These are phyloP conservation scores for Caenorhabditis wallacei DNA, from an alignment of 2,888 invertebrate species.

Conservation along the genomic window DNA sequence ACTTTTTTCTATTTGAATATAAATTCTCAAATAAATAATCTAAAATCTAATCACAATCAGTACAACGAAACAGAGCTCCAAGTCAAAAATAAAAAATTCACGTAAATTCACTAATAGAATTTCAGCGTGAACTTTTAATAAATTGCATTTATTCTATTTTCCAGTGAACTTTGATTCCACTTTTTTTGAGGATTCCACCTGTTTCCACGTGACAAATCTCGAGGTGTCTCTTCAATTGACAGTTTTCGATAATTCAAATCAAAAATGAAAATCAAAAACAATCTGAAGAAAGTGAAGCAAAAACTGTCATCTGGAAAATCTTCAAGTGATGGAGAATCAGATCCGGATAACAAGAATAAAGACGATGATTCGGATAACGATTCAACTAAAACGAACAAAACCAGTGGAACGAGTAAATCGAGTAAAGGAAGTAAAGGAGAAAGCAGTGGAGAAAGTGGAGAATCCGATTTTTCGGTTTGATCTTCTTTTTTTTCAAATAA, in stretches of 20 bases:
- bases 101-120: background rate
- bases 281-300: conserved; percentile 50
- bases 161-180: no score
- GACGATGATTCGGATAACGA: conserved; percentile 34
- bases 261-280: conserved; percentile 35
- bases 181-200: no score
- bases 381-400: conserved; percentile 17
- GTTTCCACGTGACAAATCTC: no score
- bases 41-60: no score
- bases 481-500: background rate
- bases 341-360: conserved; percentile 2
- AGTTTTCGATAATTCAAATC: background rate
- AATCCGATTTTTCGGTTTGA: conserved; percentile 9
- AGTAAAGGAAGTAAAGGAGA: conserved; percentile 1
- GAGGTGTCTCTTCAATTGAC: no score
- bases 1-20: no score
- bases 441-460: conserved; percentile 11
- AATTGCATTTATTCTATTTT: no score
- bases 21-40: no score
- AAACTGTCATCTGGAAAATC: conserved; percentile 21
- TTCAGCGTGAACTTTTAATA: background rate
- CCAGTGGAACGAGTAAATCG: conserved; percentile 4
- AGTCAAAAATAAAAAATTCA: background rate
- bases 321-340: conserved; percentile 24
- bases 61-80: no score